Base-by-base conservation (phyloP, 2,888 invertebrate genomes). In the Tipula vernalis region DNA sequence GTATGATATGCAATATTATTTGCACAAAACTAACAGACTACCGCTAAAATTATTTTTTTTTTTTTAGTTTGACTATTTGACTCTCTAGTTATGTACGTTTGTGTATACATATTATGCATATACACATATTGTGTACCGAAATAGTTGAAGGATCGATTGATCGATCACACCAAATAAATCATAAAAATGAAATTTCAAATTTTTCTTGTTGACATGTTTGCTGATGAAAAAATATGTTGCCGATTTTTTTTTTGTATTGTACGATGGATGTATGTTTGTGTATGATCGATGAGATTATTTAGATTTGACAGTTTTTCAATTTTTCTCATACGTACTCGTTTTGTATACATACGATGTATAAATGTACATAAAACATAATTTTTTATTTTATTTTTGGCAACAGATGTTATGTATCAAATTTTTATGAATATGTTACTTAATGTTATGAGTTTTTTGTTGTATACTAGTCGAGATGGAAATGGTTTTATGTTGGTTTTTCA, bases 251-350 rank as follows among this genome's bases (percentile, higher is more conserved):
- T 71, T 71, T 71, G 4, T 71, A 10, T 71, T 28, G 28, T 71
- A 15, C 15, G 51, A 44, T n/a, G 4, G n/a, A n/a, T 51, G 2
- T 71, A 2, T 71, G 6, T 51, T 51, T 51, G 8, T 71, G 28
- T 71, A 71, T 71, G 71, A 71, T 71, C 71, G 71, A 71, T 71
- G 71, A 71, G 71, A 71, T 71, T 71, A 71, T 71, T 71, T 71
- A 18, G 71, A 71, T 71, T 71, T 71, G 71, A 71, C 71, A 71
- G 71, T 71, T 71, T 71, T 71, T 71, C 71, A 71, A 28, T 71
- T 71, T 71, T 71, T 71, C 71, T 71, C 71, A 71, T 71, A 71
- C 71, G 71, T 71, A 71, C 71, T 28, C 28, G 28, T 28, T 6
- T 71, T 71, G 71, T 71, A 28, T 44, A 10, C 8, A 44, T 3